Evolutionary conservation across 2,888 invertebrate genomes (phyloP).

Genomic region (Cryptophagus acutangulus): DNA sequence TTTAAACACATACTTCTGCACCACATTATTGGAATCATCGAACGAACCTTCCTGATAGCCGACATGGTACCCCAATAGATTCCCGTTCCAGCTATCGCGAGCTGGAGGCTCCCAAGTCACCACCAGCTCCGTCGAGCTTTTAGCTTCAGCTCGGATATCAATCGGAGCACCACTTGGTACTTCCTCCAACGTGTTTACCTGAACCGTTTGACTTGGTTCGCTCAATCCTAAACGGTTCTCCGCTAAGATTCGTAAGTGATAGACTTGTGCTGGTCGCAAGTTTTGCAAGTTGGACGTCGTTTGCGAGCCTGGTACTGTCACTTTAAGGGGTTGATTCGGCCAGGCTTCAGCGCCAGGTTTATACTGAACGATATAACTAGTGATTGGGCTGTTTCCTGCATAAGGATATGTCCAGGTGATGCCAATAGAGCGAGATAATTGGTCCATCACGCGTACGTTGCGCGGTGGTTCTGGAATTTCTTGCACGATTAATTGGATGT

Average conservation of each 20-base stretch:
- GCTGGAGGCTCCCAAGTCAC: conserved; percentile 86
- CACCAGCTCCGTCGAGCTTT: conserved; percentile 78
- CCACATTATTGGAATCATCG: conserved; percentile 32
- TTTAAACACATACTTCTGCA: conserved; percentile 63
- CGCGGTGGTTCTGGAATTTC: conserved; percentile 87
- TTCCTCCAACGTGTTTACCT: conserved; percentile 82
- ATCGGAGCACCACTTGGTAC: conserved; percentile 77
- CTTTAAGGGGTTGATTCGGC: conserved; percentile 77
- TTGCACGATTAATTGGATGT: conserved; percentile 84
- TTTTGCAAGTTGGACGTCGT: conserved; percentile 75
- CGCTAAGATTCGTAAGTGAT: conserved; percentile 83
- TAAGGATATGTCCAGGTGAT: conserved; percentile 88
- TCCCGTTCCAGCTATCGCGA: conserved; percentile 82
- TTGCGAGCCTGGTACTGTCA: conserved; percentile 77
- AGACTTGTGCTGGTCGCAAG: conserved; percentile 79
- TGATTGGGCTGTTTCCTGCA: conserved; percentile 83
- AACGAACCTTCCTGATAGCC: conserved; percentile 68
- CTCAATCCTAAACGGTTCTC: conserved; percentile 86
- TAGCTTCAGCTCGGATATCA: conserved; percentile 76
- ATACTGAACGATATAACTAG: conserved; percentile 83
- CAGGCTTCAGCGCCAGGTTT: conserved; percentile 82
- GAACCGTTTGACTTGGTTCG: conserved; percentile 78
- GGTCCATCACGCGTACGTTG: conserved; percentile 78
- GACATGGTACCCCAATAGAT: conserved; percentile 80
- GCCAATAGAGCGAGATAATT: conserved; percentile 77